A percentile compares a stretch with the other conserved stretches of the same genome.
Conservation (phyloP, 2,888 invertebrate genomes). For the Diarsia mendica region DNA sequence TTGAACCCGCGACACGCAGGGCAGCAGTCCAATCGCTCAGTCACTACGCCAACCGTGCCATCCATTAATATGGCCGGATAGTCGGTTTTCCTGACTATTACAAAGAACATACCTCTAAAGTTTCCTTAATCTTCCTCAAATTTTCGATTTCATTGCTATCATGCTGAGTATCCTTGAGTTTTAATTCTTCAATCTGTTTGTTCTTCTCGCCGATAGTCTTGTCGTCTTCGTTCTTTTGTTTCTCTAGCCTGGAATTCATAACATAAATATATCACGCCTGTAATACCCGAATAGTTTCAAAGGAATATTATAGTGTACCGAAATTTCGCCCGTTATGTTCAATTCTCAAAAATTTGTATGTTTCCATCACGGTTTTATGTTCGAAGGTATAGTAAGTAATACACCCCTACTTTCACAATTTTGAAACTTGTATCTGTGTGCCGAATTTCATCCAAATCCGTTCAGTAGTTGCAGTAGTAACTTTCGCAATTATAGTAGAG, state of each 20-base stretch:
- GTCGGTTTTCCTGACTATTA: background rate
- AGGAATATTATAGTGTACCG: background rate
- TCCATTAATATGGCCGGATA: too few species aligned
- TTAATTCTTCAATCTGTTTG: constrained; percentile 78
- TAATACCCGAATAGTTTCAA: background rate
- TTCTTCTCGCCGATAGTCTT: constrained; percentile 75
- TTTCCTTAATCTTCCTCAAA: constrained; percentile 73
- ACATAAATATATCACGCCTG: background rate
- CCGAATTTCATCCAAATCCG: background rate
- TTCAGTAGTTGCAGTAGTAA: background rate
- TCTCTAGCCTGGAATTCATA: constrained; percentile 74
- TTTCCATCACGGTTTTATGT: background rate
- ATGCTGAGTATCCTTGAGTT: constrained; percentile 70
- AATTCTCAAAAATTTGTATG: background rate
- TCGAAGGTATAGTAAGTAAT: background rate
- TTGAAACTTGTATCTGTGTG: background rate
- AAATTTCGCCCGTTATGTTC: background rate
- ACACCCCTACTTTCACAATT: background rate
- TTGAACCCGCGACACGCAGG: too few species aligned
- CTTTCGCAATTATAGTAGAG: background rate
- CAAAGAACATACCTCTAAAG: constrained; percentile 72
- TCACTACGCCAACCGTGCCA: too few species aligned
- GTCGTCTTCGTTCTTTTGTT: constrained; percentile 81
- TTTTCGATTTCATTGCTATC: constrained; percentile 75
- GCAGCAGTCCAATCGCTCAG: too few species aligned